Evolutionary conservation across 2,797 vertebrate genomes (phyloP), one percentile per base, ranked within the genome.

Genomic region (Anguilla obscura): DNA sequence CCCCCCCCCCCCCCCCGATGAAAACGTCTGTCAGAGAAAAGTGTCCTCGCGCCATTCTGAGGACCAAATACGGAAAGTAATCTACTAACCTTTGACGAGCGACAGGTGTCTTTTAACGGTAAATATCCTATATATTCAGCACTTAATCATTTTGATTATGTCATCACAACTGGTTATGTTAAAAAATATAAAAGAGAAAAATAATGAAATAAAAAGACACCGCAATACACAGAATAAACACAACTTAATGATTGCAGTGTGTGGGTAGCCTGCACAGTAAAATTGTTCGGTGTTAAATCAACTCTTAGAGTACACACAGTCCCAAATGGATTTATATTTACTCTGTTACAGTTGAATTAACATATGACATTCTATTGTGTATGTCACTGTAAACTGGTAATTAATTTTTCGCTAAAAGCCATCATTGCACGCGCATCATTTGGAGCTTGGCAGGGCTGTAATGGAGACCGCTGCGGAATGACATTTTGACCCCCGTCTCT

Each of bases 21-120:
- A 88, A 88, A 60, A 80, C 63, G 83, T 85, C 86, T 69, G 50
- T 89, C 14, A 88, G 52, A 86, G 36, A 36, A 36, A 36, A 36
- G 36, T 2, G 36, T 36, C 36, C 36, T 36, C 36, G 36, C 36
- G 36, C 36, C 36, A 36, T 80, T 56, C 66, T 74, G 12, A 21
- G 50, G 24, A 16, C n/a, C 82, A 84, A 33, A 84, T 27, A 56
- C 16, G 24, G 27, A 56, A 84, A 40, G 8, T 80, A 24, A n/a
- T 24, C 21, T 24, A 21, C 24, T 45, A 21, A 33, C 30, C 9
- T 36, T 12, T 79, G 36, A 21, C 74, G 4, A 79, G 36, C 45
- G 74, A 21, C 36, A 24, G 36, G 9, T 74, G 74, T 33, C 33
- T 76, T 24, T 40, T 21, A 76, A 76, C 2, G 14, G 18, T 76